These are phyloP conservation scores for Fregata magnificens DNA, from an alignment of 2,113 vertebrate species.

Conservation along the genomic window DNA sequence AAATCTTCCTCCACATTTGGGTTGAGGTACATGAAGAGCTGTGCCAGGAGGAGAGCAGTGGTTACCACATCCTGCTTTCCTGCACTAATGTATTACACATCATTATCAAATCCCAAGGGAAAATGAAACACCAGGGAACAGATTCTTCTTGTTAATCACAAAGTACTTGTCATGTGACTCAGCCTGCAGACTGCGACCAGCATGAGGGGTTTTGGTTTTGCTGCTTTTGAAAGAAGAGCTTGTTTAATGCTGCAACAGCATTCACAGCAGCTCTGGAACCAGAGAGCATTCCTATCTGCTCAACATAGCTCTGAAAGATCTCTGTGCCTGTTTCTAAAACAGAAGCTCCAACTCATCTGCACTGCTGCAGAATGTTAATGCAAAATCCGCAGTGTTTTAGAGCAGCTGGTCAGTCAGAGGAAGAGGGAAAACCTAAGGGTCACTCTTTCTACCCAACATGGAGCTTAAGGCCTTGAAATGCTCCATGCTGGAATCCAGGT, in stretches of 20 bases:
- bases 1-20: not conserved
- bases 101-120: slow-evolving; percentile 10
- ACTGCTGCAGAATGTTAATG: not conserved
- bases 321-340: not conserved
- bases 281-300: not conserved
- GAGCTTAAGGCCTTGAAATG: slow-evolving; percentile 31
- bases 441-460: not conserved
- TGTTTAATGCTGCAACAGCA: slow-evolving; percentile 23
- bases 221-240: slow-evolving; percentile 43
- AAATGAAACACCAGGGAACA: slow-evolving; percentile 8
- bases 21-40: not conserved
- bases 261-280: not conserved
- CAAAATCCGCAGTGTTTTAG: not conserved
- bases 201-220: not conserved
- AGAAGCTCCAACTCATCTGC: not conserved
- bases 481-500: slow-evolving; percentile 3
- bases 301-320: not conserved
- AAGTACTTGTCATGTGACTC: slow-evolving; percentile 17
- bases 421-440: not conserved
- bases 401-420: not conserved
- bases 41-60: not conserved
- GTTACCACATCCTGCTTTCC: not conserved
- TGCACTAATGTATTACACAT: not conserved
- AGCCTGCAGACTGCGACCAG: not conserved
- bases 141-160: not conserved